Evolutionary conservation across 2,888 invertebrate species (phyloP), one percentile per base, ranked within the genome.

Genomic region (Nephrotoma appendiculata): DNA sequence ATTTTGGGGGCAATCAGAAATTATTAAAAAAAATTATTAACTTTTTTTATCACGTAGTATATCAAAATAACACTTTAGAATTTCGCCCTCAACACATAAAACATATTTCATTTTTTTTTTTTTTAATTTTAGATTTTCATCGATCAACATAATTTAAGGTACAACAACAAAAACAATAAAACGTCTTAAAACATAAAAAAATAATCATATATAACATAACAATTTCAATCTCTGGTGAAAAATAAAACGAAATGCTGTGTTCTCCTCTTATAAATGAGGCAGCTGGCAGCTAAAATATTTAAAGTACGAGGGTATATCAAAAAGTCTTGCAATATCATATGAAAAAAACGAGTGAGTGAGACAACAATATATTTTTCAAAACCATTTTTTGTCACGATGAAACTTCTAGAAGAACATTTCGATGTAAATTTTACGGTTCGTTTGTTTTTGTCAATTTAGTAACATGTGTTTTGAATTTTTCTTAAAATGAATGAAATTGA

Each of bases 51-150:
- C 71, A 71, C 71, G 71, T 71, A 71, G 71, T 84, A 84, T 84
- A 84, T 84, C 84, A 84, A 84, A 84, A 84, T 84, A 84, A 84
- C 84, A 84, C 84, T 84, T 84, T 84, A 84, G 43, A 84, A 84
- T 84, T 42, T 84, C 84, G 84, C 84, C 84, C 84, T 84, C 84
- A 84, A 84, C 84, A 84, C 71, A 71, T 71, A 71, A 71, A 71
- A 71, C 2, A 71, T 31, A 19, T 57, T 19, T 9, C 31, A 31
- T 12, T 71, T 71, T 71, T 71, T 71, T 71, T 71, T 71, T 71
- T 71, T 6, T 57, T 19, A 71, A 71, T 71, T 71, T 71, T 71
- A 71, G 71, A 71, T 71, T 71, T 71, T 71, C 71, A 71, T 71
- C 71, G 71, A 71, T 71, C 71, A 71, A 71, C 71, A 71, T 71